Evolutionary conservation across 2,888 invertebrate genomes (phyloP).

Genomic region (Perizoma affinitatum): DNA sequence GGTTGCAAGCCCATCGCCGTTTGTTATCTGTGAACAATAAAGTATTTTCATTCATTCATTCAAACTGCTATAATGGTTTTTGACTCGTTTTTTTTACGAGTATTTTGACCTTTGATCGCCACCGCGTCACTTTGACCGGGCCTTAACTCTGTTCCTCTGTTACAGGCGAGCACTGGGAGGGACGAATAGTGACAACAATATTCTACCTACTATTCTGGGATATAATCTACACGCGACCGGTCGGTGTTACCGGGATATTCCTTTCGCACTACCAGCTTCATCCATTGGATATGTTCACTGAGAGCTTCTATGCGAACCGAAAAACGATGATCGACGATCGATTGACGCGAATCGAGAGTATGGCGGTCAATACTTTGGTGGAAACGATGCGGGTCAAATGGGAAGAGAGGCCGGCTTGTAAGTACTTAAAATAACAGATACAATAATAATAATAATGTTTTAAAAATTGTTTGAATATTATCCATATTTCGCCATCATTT

Average conservation of each 20-base stretch:
- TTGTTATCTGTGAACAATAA: too few species aligned
- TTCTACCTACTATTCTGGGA: conserved; percentile 91
- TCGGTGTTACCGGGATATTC: conserved; percentile 83
- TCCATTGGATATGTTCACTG: conserved; percentile 89
- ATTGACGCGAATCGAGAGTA: conserved; percentile 60
- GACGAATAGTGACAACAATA: conserved; percentile 85
- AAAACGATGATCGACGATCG: conserved; percentile 83
- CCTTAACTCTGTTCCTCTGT: conserved; percentile 14
- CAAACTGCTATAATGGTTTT: too few species aligned
- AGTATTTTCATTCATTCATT: too few species aligned
- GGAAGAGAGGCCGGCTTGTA: conserved; percentile 76
- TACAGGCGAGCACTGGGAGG: conserved; percentile 89
- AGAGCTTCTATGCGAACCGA: conserved; percentile 87
- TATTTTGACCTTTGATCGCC: too few species aligned
- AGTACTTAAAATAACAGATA: conserved; percentile 40
- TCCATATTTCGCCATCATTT: too few species aligned
- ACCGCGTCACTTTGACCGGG: too few species aligned
- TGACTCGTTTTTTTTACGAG: neutral
- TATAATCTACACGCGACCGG: conserved; percentile 85
- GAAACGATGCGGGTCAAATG: conserved; percentile 66
- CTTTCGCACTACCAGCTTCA: conserved; percentile 85
- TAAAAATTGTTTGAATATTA: too few species aligned
- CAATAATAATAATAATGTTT: too few species aligned
- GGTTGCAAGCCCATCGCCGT: too few species aligned
- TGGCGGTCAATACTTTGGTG: conserved; percentile 65